Percentiles rank a stretch among this genome's conserved stretches.
Conservation (phyloP, 2,113 vertebrate species). For the Galbula dea region DNA sequence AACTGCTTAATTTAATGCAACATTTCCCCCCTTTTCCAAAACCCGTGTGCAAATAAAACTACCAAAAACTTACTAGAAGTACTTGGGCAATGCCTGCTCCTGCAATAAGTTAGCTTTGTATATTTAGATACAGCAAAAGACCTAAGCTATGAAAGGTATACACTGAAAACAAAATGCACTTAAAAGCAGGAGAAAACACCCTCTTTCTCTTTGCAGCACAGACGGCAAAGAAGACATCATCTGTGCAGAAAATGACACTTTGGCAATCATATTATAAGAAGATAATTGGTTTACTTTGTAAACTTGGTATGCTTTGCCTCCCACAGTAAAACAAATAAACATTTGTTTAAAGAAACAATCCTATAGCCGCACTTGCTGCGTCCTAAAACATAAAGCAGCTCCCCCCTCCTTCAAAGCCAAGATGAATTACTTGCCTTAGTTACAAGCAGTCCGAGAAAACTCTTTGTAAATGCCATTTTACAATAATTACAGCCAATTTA, state of each 20-base stretch:
- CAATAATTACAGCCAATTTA: conserved; percentile 60
- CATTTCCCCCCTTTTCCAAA: neutral
- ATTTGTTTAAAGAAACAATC: conserved; percentile 52
- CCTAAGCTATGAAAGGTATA: neutral
- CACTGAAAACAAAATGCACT: neutral
- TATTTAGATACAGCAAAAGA: neutral
- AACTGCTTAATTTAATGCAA: neutral
- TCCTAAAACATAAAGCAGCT: conserved; percentile 33
- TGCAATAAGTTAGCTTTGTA: neutral
- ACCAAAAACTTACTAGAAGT: neutral
- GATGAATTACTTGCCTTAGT: conserved; percentile 53
- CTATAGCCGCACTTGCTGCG: neutral
- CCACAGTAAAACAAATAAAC: conserved; percentile 45
- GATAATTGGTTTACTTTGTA: conserved; percentile 62
- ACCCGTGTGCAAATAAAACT: neutral
- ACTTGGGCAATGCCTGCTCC: neutral
- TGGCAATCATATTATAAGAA: conserved; percentile 53
- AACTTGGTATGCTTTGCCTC: conserved; percentile 61
- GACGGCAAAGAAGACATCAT: neutral
- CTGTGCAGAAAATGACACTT: conserved; percentile 12
- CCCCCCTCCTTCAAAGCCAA: conserved; percentile 17
- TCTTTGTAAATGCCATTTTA: conserved; percentile 71
- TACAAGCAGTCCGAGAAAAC: conserved; percentile 57
- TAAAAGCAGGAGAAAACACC: neutral
- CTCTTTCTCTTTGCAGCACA: neutral